Evolutionary conservation across 2,888 invertebrate species (phyloP).

Genomic region (Stictocephala bisonia): DNA sequence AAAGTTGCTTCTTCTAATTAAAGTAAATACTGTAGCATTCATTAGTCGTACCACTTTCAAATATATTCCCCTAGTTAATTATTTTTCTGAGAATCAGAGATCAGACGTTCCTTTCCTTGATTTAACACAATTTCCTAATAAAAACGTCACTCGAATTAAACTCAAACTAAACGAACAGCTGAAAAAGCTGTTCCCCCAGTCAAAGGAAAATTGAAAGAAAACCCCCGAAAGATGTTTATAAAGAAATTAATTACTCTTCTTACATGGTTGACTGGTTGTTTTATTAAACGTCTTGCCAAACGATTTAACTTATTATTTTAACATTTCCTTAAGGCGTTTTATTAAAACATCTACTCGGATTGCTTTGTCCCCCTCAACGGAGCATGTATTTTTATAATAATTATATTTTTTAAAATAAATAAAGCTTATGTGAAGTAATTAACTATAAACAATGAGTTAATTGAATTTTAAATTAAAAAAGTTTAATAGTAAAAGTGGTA

Average conservation of each 20-base stretch:
- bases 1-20: no score
- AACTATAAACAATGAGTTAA: neutral
- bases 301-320: constrained; percentile 35
- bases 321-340: constrained; percentile 3
- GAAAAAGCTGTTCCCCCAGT: no score
- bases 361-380: constrained; percentile 5
- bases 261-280: constrained; percentile 15
- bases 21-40: no score
- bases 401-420: neutral
- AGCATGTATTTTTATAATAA: neutral
- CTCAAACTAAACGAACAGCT: no score
- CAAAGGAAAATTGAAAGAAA: neutral
- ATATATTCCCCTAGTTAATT: no score
- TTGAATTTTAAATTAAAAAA: neutral
- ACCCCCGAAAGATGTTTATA: neutral
- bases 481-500: neutral
- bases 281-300: constrained; percentile 32
- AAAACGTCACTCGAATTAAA: no score
- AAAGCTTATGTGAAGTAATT: neutral
- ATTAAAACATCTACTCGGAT: constrained; percentile 30
- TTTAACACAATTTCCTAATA: no score
- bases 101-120: no score
- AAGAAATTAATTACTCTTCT: constrained; percentile 26
- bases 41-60: no score
- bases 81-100: no score